phyloP scores from a whole-genome alignment of 2,113 vertebrate genomes.

The Montifringilla adamsi region DNA sequence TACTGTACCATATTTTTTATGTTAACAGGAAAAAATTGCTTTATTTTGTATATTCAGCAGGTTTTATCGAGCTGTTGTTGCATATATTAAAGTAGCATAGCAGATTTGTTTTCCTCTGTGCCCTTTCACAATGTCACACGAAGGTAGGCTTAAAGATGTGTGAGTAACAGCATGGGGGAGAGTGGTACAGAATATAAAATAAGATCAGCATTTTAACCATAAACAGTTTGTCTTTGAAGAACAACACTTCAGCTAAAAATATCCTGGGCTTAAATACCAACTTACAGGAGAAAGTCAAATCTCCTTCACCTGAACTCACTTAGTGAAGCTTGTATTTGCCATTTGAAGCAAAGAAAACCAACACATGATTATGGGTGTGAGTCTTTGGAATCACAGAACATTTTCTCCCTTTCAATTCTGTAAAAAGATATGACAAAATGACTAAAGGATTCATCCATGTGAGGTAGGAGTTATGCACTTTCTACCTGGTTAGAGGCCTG shows the following conservation, averaged over 20 bases:
- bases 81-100: neutral
- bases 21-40: neutral
- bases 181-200: neutral
- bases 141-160: neutral
- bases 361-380: neutral
- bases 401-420: neutral
- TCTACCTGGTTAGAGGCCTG: neutral
- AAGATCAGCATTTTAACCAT: neutral
- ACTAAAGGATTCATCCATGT: neutral
- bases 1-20: neutral
- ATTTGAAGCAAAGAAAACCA: neutral
- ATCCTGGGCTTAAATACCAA: neutral
- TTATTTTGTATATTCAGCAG: neutral
- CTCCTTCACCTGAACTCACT: neutral
- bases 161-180: neutral
- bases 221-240: neutral
- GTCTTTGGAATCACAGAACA: neutral
- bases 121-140: neutral
- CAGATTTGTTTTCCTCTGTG: neutral
- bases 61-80: neutral
- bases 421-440: neutral
- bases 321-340: neutral
- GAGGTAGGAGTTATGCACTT: neutral
- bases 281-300: neutral
- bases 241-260: neutral